A percentile compares a stretch with the other conserved stretches of the same genome.
Evolutionary conservation across 1,140 invertebrate species (phyloP).

Genomic region (Frieseomelitta varia): DNA sequence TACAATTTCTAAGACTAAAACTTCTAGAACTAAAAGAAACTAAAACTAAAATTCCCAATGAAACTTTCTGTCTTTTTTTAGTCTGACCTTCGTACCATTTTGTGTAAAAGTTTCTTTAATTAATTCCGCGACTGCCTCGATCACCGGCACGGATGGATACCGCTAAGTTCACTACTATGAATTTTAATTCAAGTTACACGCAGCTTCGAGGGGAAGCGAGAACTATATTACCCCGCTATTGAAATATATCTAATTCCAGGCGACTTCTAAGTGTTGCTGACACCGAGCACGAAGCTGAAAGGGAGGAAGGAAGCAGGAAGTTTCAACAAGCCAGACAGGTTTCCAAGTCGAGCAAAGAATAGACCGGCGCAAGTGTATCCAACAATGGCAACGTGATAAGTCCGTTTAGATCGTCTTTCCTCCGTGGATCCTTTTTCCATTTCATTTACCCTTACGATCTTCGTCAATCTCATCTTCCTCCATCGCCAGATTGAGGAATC

Average conservation of each 20-base stretch:
- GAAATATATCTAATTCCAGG: slow-evolving; percentile 26
- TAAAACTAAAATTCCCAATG: too few species aligned
- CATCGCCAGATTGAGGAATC: too few species aligned
- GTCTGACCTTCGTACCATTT: too few species aligned
- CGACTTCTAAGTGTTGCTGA: background rate
- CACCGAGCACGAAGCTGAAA: slow-evolving; percentile 4
- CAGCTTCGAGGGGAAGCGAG: background rate
- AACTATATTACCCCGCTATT: background rate
- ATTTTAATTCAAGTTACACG: background rate
- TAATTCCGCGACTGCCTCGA: background rate
- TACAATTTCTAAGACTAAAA: too few species aligned
- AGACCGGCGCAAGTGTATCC: background rate
- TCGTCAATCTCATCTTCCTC: background rate
- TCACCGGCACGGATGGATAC: background rate
- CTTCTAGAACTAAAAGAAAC: too few species aligned
- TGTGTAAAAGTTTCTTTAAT: background rate
- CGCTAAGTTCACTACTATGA: background rate
- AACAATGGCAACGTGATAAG: slow-evolving; percentile 25
- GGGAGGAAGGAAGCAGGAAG: slow-evolving; percentile 3
- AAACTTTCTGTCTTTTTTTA: background rate
- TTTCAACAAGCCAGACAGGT: slow-evolving; percentile 29
- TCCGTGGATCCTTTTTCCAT: background rate
- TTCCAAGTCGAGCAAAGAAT: slow-evolving; percentile 6
- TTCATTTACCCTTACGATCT: background rate
- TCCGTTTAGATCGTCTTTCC: background rate